Evolutionary conservation across 2,888 invertebrate genomes (phyloP), one percentile per base, ranked within the genome.

Genomic region (Eilema depressum): DNA sequence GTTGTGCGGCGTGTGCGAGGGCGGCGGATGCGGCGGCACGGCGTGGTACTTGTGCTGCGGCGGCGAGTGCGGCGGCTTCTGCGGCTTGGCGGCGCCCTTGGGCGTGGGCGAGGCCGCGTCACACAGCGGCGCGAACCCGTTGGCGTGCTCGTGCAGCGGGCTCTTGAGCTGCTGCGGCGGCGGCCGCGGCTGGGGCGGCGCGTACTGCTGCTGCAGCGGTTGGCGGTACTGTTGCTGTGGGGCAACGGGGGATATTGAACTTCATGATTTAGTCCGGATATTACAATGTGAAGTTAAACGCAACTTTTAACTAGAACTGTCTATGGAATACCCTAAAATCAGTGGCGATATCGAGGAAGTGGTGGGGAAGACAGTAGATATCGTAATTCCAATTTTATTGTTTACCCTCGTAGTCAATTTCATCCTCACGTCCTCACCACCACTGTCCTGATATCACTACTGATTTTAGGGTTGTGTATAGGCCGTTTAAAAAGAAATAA

Each of bases 71-170:
- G 94, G 93, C 80, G 93, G 90, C 86, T 93, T 93, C 80, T 90
- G 90, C 61, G 89, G 90, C 83, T 92, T 92, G 72, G 80, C 41
- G 56, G 85, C 89, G 83, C 90, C 93, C 86, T 93, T 96, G 83
- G 92, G 95, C 79, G 93, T 96, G 84, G 96, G 96, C 83, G 91
- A 96, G 91, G 96, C 81, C 89, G 96, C 82, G 90, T 97, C 89
- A 96, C 96, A 93, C 83, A 97, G 96, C 74, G 97, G 95, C 74
- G 97, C 93, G 85, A 94, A 94, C 20, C 95, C 95, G 83, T 94
- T 94, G 59, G 93, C 92, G 81, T 95, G 95, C 84, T 95, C 95
- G 89, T 95, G 95, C 68, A 95, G 89, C 30, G 96, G 96, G 75
- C 96, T 96, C 90, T 96, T 96, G 68, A 96, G 91, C 86, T 96